Conservation (phyloP, 30 jellyfish, hydroid and myxozoan genomes). For the Rhopilema esculentum region DNA sequence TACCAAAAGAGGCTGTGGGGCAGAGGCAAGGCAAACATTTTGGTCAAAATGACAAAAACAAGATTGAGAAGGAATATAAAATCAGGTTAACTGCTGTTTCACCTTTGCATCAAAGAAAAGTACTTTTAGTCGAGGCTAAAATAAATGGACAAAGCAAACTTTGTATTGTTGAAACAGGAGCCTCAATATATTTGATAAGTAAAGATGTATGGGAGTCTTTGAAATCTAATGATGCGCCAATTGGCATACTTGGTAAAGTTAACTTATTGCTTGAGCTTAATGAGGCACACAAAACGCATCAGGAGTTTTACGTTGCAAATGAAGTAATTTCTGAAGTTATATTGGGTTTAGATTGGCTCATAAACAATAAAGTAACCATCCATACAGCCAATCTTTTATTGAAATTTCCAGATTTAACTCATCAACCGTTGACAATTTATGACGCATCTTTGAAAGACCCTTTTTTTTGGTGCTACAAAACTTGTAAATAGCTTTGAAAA, state of each 20-base stretch:
- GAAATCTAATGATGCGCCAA: background rate
- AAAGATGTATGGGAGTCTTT: background rate
- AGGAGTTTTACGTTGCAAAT: slow-evolving; percentile 10
- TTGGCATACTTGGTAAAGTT: slow-evolving; percentile 3
- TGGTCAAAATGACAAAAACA: background rate
- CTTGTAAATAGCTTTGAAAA: too few species aligned
- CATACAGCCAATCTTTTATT: background rate
- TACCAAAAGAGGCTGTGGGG: background rate
- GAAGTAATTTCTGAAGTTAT: background rate
- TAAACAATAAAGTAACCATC: background rate
- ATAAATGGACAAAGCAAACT: background rate
- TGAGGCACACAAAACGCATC: background rate
- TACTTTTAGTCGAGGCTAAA: background rate
- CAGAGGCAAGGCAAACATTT: slow-evolving; percentile 1
- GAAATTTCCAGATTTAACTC: background rate
- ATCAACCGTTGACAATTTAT: background rate
- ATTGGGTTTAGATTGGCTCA: slow-evolving; percentile 20
- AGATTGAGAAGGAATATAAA: background rate
- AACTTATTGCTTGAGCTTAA: background rate
- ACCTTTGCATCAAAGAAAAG: background rate
- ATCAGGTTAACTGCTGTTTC: background rate
- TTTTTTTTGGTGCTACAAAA: too few species aligned
- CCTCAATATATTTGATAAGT: background rate
- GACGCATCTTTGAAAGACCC: slow-evolving; percentile 1
- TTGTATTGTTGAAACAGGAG: slow-evolving; percentile 4